Conservation (phyloP, 2,113 vertebrate genomes). For the Leucopternis melanops region DNA sequence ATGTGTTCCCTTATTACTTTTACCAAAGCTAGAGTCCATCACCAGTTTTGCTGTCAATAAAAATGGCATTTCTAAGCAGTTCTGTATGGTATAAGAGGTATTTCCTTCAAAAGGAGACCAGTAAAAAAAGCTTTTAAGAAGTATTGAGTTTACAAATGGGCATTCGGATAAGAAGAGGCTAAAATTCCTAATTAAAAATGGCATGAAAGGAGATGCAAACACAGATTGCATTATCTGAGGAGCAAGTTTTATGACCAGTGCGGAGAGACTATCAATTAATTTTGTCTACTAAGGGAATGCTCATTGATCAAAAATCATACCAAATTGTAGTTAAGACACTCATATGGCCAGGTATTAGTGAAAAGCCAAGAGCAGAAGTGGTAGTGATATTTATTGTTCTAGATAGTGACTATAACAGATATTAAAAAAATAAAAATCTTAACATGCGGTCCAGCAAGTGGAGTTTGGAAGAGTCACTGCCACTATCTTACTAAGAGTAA, state of each 20-base stretch:
- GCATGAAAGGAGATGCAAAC: neutral
- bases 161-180: neutral
- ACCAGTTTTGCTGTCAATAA: neutral
- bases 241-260: neutral
- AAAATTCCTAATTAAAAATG: neutral
- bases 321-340: neutral
- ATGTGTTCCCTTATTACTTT: neutral
- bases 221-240: neutral
- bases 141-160: neutral
- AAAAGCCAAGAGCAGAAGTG: neutral
- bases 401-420: neutral
- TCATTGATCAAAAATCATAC: neutral
- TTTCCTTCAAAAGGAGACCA: neutral
- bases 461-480: neutral
- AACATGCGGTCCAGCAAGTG: neutral
- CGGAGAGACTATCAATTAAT: neutral
- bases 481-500: neutral
- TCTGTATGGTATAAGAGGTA: neutral
- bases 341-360: neutral
- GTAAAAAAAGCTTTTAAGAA: neutral
- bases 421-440: neutral
- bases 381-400: neutral
- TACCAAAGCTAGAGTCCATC: neutral
- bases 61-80: neutral
- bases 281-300: neutral